Evolutionary conservation across 1,140 invertebrate genomes (phyloP), one percentile per base, ranked within the genome.

Genomic region (Cyphomyrmex costatus): DNA sequence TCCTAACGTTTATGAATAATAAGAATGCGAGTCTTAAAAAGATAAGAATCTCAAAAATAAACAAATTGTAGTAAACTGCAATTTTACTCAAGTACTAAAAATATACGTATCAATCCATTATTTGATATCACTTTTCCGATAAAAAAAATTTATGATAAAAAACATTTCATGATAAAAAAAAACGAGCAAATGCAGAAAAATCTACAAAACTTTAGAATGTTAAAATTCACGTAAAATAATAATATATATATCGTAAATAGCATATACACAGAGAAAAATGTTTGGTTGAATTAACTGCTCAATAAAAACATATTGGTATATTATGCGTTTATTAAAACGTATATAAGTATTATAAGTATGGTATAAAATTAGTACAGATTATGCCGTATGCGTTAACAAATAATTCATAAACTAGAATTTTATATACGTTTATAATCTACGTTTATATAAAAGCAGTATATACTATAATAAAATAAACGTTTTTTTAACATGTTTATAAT

Each of bases 21-120:
- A 61, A 66, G 36, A 66, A 42, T n/a, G 19, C 30, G 27, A 71
- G 12, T 46, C 19, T 60, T 19, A 5, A 27, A 30, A 24, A 60
- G 19, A 74, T 79, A n/a, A n/a, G 27, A 71, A 6, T 46, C 19
- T 60, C 21, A 5, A 27, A 30, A 24, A 60, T 79, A 79, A 68
- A 80, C 14, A 53, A n/a, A n/a, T 19, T 24, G 33, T 7, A 51
- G 8, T 53, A 68, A n/a, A 68, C 27, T 42, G 6, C 21, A 68
- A 63, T 51, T 65, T 78, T 49, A 65, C 19, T 51, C 36, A 30
- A 46, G 8, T 36, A 33, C 16, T 14, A 49, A 4, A 73, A 65
- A 65, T 65, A 65, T 65, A 65, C n/a, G 27, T 66, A 66, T 46
- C 14, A 27, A 42, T 27, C 33, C 3, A 3, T 24, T 71, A 3